Evolutionary conservation across 2,888 invertebrate genomes (phyloP), one percentile per base, ranked within the genome.

Genomic region (Metacarcinus magister): DNA sequence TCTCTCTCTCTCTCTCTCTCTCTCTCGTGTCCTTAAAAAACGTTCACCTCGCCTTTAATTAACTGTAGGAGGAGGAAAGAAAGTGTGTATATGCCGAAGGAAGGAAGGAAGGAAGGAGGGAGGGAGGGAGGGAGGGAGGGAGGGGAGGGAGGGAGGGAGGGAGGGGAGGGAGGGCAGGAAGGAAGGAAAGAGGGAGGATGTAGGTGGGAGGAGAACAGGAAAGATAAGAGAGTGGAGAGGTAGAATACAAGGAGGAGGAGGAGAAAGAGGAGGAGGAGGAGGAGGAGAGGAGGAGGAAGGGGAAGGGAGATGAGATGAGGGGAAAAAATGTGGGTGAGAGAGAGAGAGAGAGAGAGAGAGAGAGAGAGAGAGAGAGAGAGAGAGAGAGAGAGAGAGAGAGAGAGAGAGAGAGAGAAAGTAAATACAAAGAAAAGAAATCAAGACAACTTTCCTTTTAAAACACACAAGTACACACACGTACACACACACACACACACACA

Each of bases 401-500:
- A 67, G 67, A 54, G 13, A 54, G 54, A 13, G 13, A 54, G 54
- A 13, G 13, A 54, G 54, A 13, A 54, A 54, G 13, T 54, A 54
- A 54, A 13, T 7, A 54, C 5, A 54, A 10, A 54, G 10, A 54
- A 16, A 54, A 54, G 10, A 10, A 13, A 54, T 54, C 16, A 54
- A 13, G 13, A 54, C 8, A 54, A 54, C 54, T 54, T 54, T 7
- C 54, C 8, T 2, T 54, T 54, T 0, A 54, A 54, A 2, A 87
- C 87, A n/a, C n/a, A n/a, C n/a, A n/a, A n/a, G n/a, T n/a, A 87
- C 87, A 87, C 87, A 87, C 87, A 87, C 87, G 23, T n/a, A 87
- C 87, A 87, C 87, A 87, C 87, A 87, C 87, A 87, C 87, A 87
- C 87, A 87, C 87, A 87, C 87, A 87, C 87, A 87, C 54, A 54